phyloP scores from a whole-genome alignment of 2,888 invertebrate species.

The Glaucopsyche alexis region DNA sequence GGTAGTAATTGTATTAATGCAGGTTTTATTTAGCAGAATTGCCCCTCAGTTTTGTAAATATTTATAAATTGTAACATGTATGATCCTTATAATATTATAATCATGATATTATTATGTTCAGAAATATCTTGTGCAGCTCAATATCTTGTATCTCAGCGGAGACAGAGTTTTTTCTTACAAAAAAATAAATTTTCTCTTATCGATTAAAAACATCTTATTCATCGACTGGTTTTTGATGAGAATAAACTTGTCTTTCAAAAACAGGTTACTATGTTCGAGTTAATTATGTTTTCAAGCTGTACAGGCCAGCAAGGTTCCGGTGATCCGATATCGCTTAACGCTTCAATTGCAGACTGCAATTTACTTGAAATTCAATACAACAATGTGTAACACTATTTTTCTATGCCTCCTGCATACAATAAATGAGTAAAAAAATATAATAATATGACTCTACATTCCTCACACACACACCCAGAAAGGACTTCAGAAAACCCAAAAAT shows the following conservation, averaged over 20 bases:
- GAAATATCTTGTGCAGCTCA: neutral
- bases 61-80: no score
- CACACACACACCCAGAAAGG: no score
- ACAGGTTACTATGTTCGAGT: slow-evolving; percentile 29
- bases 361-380: neutral
- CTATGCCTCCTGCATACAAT: neutral
- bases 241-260: slow-evolving; percentile 41
- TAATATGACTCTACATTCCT: no score
- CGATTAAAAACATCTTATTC: slow-evolving; percentile 41
- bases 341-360: no score
- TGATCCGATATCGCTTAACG: neutral
- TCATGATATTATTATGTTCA: no score
- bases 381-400: neutral
- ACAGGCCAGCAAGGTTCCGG: neutral
- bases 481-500: neutral
- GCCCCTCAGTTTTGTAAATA: no score
- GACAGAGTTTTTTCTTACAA: neutral
- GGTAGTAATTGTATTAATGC: no score
- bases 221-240: slow-evolving; percentile 49
- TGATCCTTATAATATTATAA: no score
- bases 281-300: slow-evolving; percentile 23
- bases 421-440: neutral
- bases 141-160: neutral
- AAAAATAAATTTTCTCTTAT: slow-evolving; percentile 14
- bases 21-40: no score